Percentiles rank a stretch among this genome's conserved stretches.
phyloP scores from a whole-genome alignment of 2,888 invertebrate genomes.

The Mythimna ferrago region DNA sequence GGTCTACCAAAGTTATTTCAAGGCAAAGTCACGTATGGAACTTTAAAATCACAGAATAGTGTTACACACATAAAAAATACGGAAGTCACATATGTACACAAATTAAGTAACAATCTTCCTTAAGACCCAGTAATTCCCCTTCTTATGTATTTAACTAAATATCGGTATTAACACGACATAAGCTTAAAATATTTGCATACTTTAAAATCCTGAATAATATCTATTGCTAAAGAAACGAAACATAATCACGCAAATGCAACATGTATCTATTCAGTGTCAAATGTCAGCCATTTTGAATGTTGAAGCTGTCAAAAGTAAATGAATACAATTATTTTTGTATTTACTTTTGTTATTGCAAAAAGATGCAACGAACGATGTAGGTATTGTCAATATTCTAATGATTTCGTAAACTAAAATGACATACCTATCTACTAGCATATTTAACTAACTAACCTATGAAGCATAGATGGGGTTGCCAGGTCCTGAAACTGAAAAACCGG shows the following conservation, averaged over 20 bases:
- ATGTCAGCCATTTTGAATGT: conserved; percentile 39
- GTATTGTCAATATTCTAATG: conserved; percentile 19
- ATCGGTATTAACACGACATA: conserved; percentile 14
- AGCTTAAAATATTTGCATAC: conserved; percentile 25
- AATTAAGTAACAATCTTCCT: conserved; percentile 16
- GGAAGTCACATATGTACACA: conserved; percentile 35
- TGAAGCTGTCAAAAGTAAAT: conserved; percentile 18
- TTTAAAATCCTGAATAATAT: conserved; percentile 37
- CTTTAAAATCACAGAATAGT: conserved; percentile 5
- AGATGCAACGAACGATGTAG: conserved; percentile 4
- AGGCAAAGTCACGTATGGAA: neutral
- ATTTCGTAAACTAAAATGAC: neutral
- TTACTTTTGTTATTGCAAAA: conserved; percentile 8
- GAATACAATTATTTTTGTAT: conserved; percentile 23
- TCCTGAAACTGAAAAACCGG: too few species aligned
- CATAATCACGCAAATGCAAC: conserved; percentile 17
- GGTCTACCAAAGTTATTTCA: neutral
- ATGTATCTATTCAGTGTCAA: conserved; percentile 33
- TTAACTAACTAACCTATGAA: too few species aligned
- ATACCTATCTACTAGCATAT: too few species aligned
- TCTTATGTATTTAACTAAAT: neutral
- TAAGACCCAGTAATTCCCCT: conserved; percentile 41
- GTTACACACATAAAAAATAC: conserved; percentile 24
- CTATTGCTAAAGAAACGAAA: conserved; percentile 1
- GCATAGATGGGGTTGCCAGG: too few species aligned